Base-by-base conservation (phyloP, 2,888 invertebrate species). In the Andrena camellia region DNA sequence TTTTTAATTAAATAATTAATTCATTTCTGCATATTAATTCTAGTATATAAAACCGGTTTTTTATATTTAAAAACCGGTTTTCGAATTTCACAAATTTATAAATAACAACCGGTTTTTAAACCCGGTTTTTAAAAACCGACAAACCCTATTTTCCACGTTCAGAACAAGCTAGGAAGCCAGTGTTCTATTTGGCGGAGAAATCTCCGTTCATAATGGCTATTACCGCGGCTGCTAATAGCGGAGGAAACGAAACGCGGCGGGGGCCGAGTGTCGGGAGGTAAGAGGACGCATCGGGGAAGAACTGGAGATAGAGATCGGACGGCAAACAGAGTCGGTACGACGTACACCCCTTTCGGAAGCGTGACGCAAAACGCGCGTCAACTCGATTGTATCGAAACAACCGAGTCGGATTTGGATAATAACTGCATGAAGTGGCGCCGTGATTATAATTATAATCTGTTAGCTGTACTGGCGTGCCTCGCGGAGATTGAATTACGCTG, bases 191-290 rank as follows among this genome's bases (percentile, higher is more conserved):
- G 85, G 81, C 87, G 88, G 87, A 89, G 88, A 91, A 92, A 91
- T 90, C 91, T 87, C 89, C 91, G 91, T 91, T 92, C 92, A 91
- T 90, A 90, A 89, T 88, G 90, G 90, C 90, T 91, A 92, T 91
- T 89, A 90, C 89, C 86, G 81, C 89, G 90, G 87, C 88, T 87
- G 87, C 87, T 78, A 85, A 86, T 64, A 75, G 74, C 63, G 60
- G 66, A 70, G 20, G 84, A 90, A 89, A 86, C 81, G 73, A 69
- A 81, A 80, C 86, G 87, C 77, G 73, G 83, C 20, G 20, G 6
- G 7, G 17, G 85, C 78, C 86, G 86, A 78, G 85, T 85, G 84
- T 84, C 83, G 78, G 70, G 83, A 75, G 75, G 82, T 80, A 63
- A 64, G 81, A 62, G 83, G 54, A 69, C 63, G 62, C 64, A 70